Evolutionary conservation across 1,140 invertebrate species (phyloP), one percentile per base, ranked within the genome.

Genomic region (Bombus fervidus): DNA sequence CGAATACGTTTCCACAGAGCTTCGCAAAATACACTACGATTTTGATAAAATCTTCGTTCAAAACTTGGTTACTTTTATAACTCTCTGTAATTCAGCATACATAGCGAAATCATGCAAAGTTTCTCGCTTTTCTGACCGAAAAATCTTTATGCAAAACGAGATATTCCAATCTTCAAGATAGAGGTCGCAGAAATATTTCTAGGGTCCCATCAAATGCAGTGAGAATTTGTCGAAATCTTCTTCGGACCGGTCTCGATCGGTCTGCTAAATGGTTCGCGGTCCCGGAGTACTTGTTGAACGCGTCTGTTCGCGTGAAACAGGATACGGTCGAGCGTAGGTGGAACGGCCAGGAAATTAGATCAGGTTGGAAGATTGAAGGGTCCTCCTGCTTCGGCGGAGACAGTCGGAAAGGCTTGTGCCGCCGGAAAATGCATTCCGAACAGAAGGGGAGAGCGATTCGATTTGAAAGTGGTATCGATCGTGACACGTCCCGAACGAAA

Each of bases 261-360:
- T 34, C 5, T 37, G 47, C n/a, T 57, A 39, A 66, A 31, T 37
- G 13, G 57, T 25, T 28, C 43, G 5, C 75, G 22, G 28, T 34
- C 39, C 41, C 5, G n/a, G 10, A 72, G 41, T 83, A 86, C 87
- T 88, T 79, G 77, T 80, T 89, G 89, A 89, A 39, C 74, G 82
- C 66, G 81, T 87, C 86, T 81, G 78, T 81, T 86, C 69, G 62
- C 57, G 83, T 74, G 78, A 87, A 84, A 84, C 76, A 84, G 62
- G 37, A 79, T 69, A 57, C 62, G 62, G 69, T 69, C 53, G 57
- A 77, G 66, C 39, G 53, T 75, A 47, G 73, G 57, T 71, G 68
- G 69, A 87, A 64, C 80, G 81, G 13, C 31, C 53, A 86, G 89
- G 85, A 90, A 90, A 82, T 90, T 90, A 89, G 74, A 90, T 89